Evolutionary conservation across 2,797 vertebrate genomes (phyloP).

Genomic region (Gadopsis marmoratus): DNA sequence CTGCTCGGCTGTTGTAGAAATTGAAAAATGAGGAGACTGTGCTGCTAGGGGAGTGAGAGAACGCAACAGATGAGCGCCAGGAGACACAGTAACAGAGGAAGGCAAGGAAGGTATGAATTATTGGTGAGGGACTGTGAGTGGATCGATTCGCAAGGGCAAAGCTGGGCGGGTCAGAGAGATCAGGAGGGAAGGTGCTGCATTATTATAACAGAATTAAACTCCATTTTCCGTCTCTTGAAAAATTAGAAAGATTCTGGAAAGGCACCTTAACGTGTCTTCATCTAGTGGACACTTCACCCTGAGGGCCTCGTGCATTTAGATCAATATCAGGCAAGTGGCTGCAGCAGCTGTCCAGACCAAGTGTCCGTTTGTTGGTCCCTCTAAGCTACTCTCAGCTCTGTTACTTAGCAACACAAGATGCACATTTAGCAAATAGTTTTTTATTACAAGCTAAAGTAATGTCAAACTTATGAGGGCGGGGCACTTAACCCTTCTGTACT

Average conservation of each 20-base stretch:
- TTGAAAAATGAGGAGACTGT: background rate
- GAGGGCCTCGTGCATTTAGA: conserved; percentile 22
- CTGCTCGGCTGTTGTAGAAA: background rate
- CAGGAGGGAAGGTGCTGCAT: background rate
- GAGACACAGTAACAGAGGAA: background rate
- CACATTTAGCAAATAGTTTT: background rate
- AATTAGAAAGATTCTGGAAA: background rate
- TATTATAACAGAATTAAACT: conserved; percentile 36
- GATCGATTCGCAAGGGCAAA: conserved; percentile 32
- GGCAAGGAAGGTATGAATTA: conserved; percentile 16
- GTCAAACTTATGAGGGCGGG: background rate
- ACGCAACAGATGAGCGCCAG: conserved; percentile 1
- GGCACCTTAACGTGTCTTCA: background rate
- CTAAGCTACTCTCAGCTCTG: conserved; percentile 1
- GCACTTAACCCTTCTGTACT: background rate
- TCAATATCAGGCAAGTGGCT: conserved; percentile 34
- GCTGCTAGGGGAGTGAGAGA: background rate
- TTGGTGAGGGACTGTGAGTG: conserved; percentile 1
- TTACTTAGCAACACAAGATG: conserved; percentile 44
- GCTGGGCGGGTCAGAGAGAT: conserved; percentile 24
- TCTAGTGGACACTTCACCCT: background rate
- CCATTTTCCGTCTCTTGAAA: background rate
- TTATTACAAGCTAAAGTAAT: background rate
- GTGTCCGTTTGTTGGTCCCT: background rate
- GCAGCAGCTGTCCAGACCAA: conserved; percentile 27